Base-by-base conservation (phyloP, 1,140 invertebrate species). In the Nasonia longicornis region DNA sequence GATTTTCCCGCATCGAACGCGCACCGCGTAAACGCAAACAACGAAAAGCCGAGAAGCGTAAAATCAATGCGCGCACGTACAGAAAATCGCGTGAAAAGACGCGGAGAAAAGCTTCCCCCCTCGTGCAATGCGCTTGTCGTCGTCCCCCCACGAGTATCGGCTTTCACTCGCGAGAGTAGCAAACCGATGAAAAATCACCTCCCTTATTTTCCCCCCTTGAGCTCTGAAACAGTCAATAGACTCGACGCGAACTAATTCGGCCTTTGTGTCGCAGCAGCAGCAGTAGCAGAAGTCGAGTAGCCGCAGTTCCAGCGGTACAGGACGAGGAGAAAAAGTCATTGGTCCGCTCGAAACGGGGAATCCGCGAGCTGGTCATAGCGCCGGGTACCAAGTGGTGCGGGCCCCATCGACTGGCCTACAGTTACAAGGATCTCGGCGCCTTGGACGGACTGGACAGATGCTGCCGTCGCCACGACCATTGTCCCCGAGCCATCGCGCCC, bases 311-410 rank as follows among this genome's bases (percentile, higher is more conserved):
- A n/a, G 74, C 14, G 12, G 42, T 52, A 3, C 42, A 58, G 52
- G 70, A 48, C 71, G 11, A 29, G 7, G n/a, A 16, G 22, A 8
- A 48, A 38, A 73, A 73, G 58, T 74, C 69, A 26, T 76, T 29
- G n/a, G 22, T 12, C 66, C 74, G 82, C 66, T 76, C 72, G 67
- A 85, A 84, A 52, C 84, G 84, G 35, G 83, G 82, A 20, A 86
- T 93, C 38, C 91, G 91, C 82, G 91, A 92, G 86, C 92, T 92
- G 91, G 90, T 94, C 77, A 94, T 95, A 84, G 88, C 93, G 35
- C 95, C 95, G 1, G 95, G 95, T 58, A 97, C 95, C 7, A 93
- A 95, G 86, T 97, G 96, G 96, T 97, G 96, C 89, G 96, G 96
- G 22, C 92, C 93, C 38, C 95, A 95, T 1, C 93, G 94, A 81